A percentile compares a stretch with the other conserved stretches of the same genome.
These are phyloP conservation scores for Gymnodraco acuticeps DNA, from an alignment of 2,797 vertebrate species.

Conservation along the genomic window DNA sequence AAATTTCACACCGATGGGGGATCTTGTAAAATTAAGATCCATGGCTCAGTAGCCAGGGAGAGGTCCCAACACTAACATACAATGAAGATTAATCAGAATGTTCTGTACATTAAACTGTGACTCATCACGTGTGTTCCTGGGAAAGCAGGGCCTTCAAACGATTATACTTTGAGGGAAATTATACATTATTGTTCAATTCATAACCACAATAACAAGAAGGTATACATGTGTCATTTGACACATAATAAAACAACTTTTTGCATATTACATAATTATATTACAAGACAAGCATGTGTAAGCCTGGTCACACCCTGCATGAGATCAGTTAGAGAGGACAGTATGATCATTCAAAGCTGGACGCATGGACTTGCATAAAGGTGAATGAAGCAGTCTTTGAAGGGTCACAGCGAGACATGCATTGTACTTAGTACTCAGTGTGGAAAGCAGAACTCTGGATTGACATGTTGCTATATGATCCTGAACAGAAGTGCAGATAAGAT, in stretches of 20 bases:
- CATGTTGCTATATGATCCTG: slow-evolving; percentile 32
- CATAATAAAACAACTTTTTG: too few species aligned
- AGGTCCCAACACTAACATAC: not conserved
- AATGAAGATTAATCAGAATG: not conserved
- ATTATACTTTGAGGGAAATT: too few species aligned
- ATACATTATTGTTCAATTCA: too few species aligned
- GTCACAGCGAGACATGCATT: not conserved
- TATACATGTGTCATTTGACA: too few species aligned
- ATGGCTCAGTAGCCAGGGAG: not conserved
- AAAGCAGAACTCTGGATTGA: slow-evolving; percentile 13
- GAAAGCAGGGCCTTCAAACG: too few species aligned
- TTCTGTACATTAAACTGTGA: not conserved
- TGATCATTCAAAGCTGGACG: not conserved
- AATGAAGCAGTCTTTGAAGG: slow-evolving; percentile 17
- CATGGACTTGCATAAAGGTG: not conserved
- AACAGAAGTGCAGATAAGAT: slow-evolving; percentile 35
- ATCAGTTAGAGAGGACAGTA: too few species aligned
- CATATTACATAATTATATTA: too few species aligned
- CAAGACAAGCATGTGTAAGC: too few species aligned
- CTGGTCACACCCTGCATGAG: too few species aligned
- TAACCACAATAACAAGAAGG: too few species aligned
- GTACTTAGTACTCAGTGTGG: not conserved
- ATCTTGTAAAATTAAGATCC: not conserved
- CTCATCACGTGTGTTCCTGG: not conserved
- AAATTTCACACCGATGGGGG: not conserved